These are phyloP conservation scores for Beaufortia kweichowensis DNA, from an alignment of 2,113 vertebrate species.

Conservation along the genomic window DNA sequence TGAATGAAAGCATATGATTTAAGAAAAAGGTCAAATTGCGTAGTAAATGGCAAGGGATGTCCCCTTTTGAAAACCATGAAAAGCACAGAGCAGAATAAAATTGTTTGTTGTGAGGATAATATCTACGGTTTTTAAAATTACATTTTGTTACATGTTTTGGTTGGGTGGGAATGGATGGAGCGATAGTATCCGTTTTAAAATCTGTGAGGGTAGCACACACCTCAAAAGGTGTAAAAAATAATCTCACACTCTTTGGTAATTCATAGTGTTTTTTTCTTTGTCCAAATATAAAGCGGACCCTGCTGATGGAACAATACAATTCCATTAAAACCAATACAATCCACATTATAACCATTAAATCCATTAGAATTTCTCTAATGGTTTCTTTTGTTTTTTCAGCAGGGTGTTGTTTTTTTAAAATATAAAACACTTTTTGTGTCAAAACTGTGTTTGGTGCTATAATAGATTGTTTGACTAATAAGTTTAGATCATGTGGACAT, in stretches of 20 bases:
- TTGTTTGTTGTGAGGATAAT: too few species aligned
- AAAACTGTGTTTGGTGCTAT: conserved; percentile 14
- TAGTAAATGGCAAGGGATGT: neutral
- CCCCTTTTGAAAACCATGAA: neutral
- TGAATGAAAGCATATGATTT: neutral
- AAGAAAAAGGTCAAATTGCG: conserved; percentile 11
- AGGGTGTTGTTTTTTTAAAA: too few species aligned
- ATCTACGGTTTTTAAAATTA: too few species aligned
- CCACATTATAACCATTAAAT: too few species aligned
- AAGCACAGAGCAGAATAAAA: neutral
- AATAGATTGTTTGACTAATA: neutral
- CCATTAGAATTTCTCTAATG: too few species aligned
- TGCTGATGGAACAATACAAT: too few species aligned
- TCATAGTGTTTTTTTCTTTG: too few species aligned
- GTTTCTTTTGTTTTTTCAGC: too few species aligned
- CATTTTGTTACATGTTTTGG: neutral
- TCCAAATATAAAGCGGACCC: too few species aligned
- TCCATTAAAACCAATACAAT: too few species aligned
- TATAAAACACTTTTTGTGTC: neutral
- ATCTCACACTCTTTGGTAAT: neutral
- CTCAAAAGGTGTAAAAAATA: neutral
- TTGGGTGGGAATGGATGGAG: neutral
- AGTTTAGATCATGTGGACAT: neutral
- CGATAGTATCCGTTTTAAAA: neutral
- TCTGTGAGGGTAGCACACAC: neutral